Evolutionary conservation across 2,113 vertebrate genomes (phyloP).

Genomic region (Atractosteus spatula): DNA sequence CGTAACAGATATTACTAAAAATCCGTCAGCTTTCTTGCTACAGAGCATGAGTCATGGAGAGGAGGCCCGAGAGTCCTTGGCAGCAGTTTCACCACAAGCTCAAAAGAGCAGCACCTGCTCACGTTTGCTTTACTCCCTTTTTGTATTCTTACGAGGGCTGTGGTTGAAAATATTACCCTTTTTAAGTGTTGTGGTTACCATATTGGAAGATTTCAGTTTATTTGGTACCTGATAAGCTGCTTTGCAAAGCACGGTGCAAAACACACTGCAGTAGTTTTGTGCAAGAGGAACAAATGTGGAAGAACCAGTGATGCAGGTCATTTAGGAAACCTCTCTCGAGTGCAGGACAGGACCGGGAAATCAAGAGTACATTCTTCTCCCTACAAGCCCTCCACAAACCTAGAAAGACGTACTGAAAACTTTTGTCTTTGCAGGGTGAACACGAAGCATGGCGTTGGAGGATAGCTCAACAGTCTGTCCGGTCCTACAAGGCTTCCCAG

Average conservation of each 20-base stretch:
- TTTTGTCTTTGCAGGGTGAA: too few species aligned
- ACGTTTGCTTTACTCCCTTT: constrained; percentile 51
- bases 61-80: constrained; percentile 33
- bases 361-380: too few species aligned
- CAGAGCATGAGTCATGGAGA: constrained; percentile 24
- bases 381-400: too few species aligned
- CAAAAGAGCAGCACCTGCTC: constrained; percentile 57
- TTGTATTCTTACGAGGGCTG: constrained; percentile 37
- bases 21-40: not conserved
- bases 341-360: too few species aligned
- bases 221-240: constrained; percentile 42
- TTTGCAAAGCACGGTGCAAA: constrained; percentile 30
- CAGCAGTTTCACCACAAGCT: constrained; percentile 44
- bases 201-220: constrained; percentile 61
- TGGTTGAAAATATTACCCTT: constrained; percentile 51
- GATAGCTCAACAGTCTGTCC: too few species aligned
- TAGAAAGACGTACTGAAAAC: too few species aligned
- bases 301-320: too few species aligned
- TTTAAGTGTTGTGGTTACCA: constrained; percentile 55
- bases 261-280: constrained; percentile 24
- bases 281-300: too few species aligned
- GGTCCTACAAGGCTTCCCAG: too few species aligned
- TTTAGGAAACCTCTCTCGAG: too few species aligned
- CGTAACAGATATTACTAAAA: not conserved
- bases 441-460: too few species aligned